These are phyloP conservation scores for Apis laboriosa DNA, from an alignment of 1,140 invertebrate genomes.

Conservation along the genomic window DNA sequence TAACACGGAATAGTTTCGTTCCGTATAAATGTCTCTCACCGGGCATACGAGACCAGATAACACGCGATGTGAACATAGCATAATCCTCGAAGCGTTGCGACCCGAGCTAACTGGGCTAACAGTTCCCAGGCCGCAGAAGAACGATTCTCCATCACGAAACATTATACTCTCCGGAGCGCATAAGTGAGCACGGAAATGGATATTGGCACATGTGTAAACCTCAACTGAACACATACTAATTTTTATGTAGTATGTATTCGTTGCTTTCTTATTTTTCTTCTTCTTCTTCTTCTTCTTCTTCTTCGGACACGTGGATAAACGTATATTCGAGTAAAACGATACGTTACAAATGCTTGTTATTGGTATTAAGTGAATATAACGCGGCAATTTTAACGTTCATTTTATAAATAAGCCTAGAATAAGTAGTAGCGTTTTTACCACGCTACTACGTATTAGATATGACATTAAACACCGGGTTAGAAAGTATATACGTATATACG, in stretches of 20 bases:
- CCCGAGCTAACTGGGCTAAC: conserved; percentile 67
- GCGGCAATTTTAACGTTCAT: too few species aligned
- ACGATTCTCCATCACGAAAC: conserved; percentile 55
- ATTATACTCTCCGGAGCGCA: conserved; percentile 24
- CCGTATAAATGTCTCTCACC: conserved; percentile 41
- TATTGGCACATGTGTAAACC: conserved; percentile 32
- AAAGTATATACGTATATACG: too few species aligned
- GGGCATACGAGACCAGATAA: conserved; percentile 49
- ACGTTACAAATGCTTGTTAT: too few species aligned
- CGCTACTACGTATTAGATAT: too few species aligned
- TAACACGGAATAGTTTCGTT: conserved; percentile 15
- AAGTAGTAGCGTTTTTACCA: too few species aligned
- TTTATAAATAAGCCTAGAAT: too few species aligned
- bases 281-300: too few species aligned
- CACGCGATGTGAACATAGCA: conserved; percentile 60
- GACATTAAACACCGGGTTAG: too few species aligned
- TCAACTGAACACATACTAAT: conserved; percentile 12
- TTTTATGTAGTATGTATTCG: neutral
- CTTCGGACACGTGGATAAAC: too few species aligned
- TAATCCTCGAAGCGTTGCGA: conserved; percentile 70
- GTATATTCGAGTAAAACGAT: too few species aligned
- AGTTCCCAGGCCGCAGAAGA: conserved; percentile 67
- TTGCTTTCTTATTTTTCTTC: neutral
- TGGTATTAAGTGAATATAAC: too few species aligned
- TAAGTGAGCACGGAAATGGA: conserved; percentile 6